phyloP scores from a whole-genome alignment of 2,113 vertebrate species.

The Gasterosteus nipponicus region DNA sequence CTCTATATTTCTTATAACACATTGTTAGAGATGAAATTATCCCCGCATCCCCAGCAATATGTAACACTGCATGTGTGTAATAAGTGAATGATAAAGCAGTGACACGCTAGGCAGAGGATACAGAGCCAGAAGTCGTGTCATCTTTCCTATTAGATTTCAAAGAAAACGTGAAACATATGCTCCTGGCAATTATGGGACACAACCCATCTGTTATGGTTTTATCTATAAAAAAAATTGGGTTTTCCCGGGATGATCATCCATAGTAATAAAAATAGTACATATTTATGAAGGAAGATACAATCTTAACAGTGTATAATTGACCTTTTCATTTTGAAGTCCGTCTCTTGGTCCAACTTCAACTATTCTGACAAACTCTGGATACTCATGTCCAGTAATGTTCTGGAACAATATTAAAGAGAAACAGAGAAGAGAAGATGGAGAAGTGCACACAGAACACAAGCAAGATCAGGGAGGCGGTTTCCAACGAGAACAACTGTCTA shows the following conservation, averaged over 20 bases:
- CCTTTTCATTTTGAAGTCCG: slow-evolving; percentile 97
- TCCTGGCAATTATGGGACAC: slow-evolving; percentile 53
- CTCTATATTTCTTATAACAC: slow-evolving; percentile 22
- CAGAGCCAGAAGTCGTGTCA: slow-evolving; percentile 62
- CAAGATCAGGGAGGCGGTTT: slow-evolving; percentile 33
- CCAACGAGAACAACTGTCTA: slow-evolving; percentile 40
- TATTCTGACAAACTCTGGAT: slow-evolving; percentile 91
- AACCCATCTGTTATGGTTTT: slow-evolving; percentile 57
- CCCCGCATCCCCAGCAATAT: slow-evolving; percentile 44
- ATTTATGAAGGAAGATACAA: slow-evolving; percentile 36
- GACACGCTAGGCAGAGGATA: slow-evolving; percentile 52
- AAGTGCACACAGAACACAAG: slow-evolving; percentile 7
- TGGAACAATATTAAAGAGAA: slow-evolving; percentile 63
- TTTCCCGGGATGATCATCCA: slow-evolving; percentile 26
- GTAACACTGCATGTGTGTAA: slow-evolving; percentile 36
- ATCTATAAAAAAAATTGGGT: slow-evolving; percentile 25
- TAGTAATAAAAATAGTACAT: slow-evolving; percentile 21
- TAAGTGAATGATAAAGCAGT: slow-evolving; percentile 60
- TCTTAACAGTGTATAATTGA: slow-evolving; percentile 61
- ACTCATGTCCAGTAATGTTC: slow-evolving; percentile 75
- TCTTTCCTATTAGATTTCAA: slow-evolving; percentile 71
- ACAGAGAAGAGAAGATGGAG: neutral
- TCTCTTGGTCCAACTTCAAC: slow-evolving; percentile 97
- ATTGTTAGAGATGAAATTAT: slow-evolving; percentile 25
- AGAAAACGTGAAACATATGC: slow-evolving; percentile 78